A percentile compares a stretch with the other conserved stretches of the same genome.
Conservation (phyloP, 2,888 invertebrate genomes). For the Acronicta leporina region DNA sequence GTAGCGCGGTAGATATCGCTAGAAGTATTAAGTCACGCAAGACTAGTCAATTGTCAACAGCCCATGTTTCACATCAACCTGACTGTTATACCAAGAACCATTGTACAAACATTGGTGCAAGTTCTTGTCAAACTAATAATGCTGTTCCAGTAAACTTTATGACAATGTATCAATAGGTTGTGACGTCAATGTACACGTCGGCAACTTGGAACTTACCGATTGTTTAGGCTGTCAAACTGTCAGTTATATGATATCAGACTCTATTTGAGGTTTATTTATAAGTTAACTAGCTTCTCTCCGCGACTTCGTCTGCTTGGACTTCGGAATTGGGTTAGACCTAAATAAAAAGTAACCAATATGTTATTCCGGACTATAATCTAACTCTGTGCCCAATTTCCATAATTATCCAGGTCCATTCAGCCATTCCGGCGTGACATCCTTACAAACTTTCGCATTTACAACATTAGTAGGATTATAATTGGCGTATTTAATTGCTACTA, state of each 20-base stretch:
- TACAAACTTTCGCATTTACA: too few relatives aligned
- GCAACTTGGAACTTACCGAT: conserved; percentile 3
- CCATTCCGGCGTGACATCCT: too few relatives aligned
- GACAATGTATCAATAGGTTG: conserved; percentile 7
- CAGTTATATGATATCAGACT: conserved; percentile 5
- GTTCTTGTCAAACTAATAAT: conserved; percentile 12
- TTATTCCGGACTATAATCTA: too few relatives aligned
- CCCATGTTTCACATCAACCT: not conserved
- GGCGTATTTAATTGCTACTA: too few relatives aligned
- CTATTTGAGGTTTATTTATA: not conserved
- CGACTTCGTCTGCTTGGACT: too few relatives aligned
- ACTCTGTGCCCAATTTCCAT: too few relatives aligned
- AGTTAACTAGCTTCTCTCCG: too few relatives aligned
- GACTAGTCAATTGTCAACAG: not conserved
- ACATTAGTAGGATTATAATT: too few relatives aligned
- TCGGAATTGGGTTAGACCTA: too few relatives aligned
- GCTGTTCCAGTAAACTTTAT: conserved; percentile 4
- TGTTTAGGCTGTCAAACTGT: conserved; percentile 20
- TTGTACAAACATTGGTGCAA: conserved; percentile 5
- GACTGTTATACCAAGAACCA: not conserved
- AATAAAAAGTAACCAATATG: too few relatives aligned
- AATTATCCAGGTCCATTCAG: too few relatives aligned
- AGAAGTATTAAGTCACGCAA: conserved; percentile 3
- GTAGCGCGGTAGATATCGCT: too few relatives aligned
- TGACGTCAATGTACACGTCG: conserved; percentile 25